Evolutionary conservation across 2,797 vertebrate species (phyloP).

Genomic region (Gadopsis marmoratus): DNA sequence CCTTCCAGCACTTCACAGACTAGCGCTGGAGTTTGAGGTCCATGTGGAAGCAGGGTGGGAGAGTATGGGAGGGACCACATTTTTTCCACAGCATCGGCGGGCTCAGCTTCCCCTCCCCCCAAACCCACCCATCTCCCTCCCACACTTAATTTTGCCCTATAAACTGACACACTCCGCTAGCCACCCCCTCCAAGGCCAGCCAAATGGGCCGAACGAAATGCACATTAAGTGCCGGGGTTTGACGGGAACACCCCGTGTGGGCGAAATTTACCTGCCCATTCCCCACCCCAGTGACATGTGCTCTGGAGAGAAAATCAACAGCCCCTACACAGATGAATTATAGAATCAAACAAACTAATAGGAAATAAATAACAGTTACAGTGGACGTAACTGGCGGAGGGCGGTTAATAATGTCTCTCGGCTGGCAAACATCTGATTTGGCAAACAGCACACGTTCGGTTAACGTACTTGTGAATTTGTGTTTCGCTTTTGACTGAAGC

Average conservation of each 20-base stretch:
- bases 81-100: slow-evolving; percentile 72
- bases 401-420: neutral
- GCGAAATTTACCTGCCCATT: slow-evolving; percentile 84
- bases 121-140: slow-evolving; percentile 84
- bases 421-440: neutral
- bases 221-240: slow-evolving; percentile 75
- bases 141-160: slow-evolving; percentile 84
- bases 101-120: slow-evolving; percentile 81
- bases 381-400: neutral
- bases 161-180: slow-evolving; percentile 80
- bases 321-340: slow-evolving; percentile 38
- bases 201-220: slow-evolving; percentile 85
- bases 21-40: slow-evolving; percentile 17
- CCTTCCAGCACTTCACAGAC: neutral
- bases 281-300: slow-evolving; percentile 86
- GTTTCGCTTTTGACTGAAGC: slow-evolving; percentile 85
- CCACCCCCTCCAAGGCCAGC: slow-evolving; percentile 84
- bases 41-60: slow-evolving; percentile 45
- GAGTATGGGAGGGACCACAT: slow-evolving; percentile 79
- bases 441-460: neutral
- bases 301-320: slow-evolving; percentile 82
- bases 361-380: neutral
- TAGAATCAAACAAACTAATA: neutral
- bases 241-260: slow-evolving; percentile 86
- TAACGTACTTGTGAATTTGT: slow-evolving; percentile 82